A percentile compares a stretch with the other conserved stretches of the same genome.
Evolutionary conservation across 2,888 invertebrate genomes (phyloP).

Genomic region (Uropetala carovei): DNA sequence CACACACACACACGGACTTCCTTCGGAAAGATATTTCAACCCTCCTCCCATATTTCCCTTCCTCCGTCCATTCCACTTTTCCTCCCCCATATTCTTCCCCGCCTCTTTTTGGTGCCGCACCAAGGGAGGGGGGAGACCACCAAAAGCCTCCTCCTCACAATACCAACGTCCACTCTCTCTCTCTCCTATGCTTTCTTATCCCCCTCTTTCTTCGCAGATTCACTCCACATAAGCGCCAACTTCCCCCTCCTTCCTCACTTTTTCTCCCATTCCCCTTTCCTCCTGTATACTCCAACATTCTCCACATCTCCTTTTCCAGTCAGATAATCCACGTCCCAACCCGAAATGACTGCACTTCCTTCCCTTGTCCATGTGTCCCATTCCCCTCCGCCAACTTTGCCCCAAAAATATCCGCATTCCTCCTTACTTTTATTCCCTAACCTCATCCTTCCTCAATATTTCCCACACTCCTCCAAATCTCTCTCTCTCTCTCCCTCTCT

Average conservation of each 20-base stretch:
- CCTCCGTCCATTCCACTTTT: neutral
- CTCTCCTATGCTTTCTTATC: neutral
- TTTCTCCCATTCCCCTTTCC: neutral
- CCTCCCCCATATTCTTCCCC: neutral
- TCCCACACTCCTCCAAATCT: neutral
- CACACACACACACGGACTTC: neutral
- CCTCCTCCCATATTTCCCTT: neutral
- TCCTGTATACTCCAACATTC: neutral
- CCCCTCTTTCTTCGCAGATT: neutral
- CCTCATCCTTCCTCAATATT: neutral
- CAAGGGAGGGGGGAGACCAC: neutral
- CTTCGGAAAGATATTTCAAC: neutral
- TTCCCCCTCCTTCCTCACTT: neutral
- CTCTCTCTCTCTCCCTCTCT: neutral
- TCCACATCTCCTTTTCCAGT: neutral
- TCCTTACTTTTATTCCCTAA: neutral
- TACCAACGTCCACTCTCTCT: neutral
- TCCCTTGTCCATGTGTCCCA: neutral
- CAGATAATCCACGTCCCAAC: slow-evolving; percentile 16
- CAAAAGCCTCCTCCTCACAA: neutral
- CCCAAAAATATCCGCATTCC: slow-evolving; percentile 10
- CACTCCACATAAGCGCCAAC: neutral
- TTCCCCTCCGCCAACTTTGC: neutral
- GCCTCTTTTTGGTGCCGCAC: neutral
- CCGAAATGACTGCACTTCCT: slow-evolving; percentile 25